A percentile compares a stretch with the other conserved stretches of the same genome.
phyloP scores from a whole-genome alignment of 2,797 vertebrate genomes.

The Spea hammondii region DNA sequence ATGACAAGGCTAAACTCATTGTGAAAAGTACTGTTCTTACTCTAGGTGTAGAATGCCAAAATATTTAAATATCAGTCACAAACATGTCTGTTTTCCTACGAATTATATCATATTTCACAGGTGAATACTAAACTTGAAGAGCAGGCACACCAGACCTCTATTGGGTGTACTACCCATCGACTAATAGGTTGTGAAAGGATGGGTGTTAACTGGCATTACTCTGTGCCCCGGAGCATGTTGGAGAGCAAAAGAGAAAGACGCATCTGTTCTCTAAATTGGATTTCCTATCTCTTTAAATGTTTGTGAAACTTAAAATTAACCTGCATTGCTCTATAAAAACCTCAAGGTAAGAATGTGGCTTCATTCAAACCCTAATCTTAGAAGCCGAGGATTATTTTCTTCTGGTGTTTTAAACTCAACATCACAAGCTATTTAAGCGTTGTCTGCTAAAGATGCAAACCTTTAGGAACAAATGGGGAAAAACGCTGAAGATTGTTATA shows the following conservation, averaged over 20 bases:
- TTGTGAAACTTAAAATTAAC: no score
- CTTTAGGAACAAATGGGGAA: no score
- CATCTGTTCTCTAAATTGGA: neutral
- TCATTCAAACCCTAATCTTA: no score
- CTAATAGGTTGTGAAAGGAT: constrained; percentile 18
- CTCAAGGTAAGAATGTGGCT: no score
- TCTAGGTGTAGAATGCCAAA: neutral
- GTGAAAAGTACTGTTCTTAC: neutral
- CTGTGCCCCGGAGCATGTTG: constrained; percentile 4
- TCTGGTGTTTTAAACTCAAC: no score
- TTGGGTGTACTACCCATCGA: constrained; percentile 2
- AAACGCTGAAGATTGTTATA: no score
- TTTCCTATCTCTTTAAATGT: neutral
- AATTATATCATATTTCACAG: constrained; percentile 1
- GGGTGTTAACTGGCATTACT: constrained; percentile 23
- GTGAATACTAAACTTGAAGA: neutral
- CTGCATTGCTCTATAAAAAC: no score
- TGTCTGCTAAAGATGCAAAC: no score
- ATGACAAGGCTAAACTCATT: no score
- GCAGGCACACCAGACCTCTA: constrained; percentile 12
- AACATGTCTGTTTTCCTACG: no score
- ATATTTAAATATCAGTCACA: neutral
- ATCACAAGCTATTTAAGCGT: no score
- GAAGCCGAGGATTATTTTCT: no score
- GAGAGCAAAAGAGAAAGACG: neutral